Evolutionary conservation across 2,797 vertebrate species (phyloP).

Genomic region (Podarcis siculus): DNA sequence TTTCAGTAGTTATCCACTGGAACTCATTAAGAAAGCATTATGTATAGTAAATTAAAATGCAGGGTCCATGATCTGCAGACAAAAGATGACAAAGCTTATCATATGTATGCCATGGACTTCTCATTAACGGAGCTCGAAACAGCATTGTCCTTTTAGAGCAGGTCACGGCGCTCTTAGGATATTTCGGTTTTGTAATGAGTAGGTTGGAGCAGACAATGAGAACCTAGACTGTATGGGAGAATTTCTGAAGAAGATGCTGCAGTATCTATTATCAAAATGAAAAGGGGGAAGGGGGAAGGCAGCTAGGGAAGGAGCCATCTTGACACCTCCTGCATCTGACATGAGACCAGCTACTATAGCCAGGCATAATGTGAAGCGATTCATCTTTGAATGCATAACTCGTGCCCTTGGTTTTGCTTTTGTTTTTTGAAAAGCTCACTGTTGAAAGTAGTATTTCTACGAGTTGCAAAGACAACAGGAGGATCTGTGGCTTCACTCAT

Average conservation of each 20-base stretch:
- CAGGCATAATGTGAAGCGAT: not conserved
- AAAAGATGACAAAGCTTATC: slow-evolving; percentile 83
- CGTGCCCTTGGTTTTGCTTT: too few species aligned
- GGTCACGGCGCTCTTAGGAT: slow-evolving; percentile 48
- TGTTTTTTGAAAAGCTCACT: not conserved
- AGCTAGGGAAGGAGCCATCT: slow-evolving; percentile 21
- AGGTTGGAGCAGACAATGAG: slow-evolving; percentile 36
- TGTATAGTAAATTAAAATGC: slow-evolving; percentile 82
- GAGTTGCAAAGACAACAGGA: too few species aligned
- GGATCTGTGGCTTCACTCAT: not conserved
- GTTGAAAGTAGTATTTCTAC: not conserved
- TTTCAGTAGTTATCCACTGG: slow-evolving; percentile 78
- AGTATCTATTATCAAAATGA: slow-evolving; percentile 42
- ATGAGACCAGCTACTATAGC: not conserved
- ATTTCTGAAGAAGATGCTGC: slow-evolving; percentile 47
- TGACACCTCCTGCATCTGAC: rapidly evolving
- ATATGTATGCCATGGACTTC: slow-evolving; percentile 75
- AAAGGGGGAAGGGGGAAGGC: slow-evolving; percentile 36
- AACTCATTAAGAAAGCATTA: slow-evolving; percentile 84
- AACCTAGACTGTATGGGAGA: slow-evolving; percentile 41
- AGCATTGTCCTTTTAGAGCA: slow-evolving; percentile 69
- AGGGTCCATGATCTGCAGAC: slow-evolving; percentile 78
- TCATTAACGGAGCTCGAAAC: slow-evolving; percentile 76
- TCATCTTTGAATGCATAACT: rapidly evolving
- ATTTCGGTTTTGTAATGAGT: slow-evolving; percentile 61